Conservation (phyloP, 2,113 vertebrate species). For the Peucedramus taeniatus region DNA sequence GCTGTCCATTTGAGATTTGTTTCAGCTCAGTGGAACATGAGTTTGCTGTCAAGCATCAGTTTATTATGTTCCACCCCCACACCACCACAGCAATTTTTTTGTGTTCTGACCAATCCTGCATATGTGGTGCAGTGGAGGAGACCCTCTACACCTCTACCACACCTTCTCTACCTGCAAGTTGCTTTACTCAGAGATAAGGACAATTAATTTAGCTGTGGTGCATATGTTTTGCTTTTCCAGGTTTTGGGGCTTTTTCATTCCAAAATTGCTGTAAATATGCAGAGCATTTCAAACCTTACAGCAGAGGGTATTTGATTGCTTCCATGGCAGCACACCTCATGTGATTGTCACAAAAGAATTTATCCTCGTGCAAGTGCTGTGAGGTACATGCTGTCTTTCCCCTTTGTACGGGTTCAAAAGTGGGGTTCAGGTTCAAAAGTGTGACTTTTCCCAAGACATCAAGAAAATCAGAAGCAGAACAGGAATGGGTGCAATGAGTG, state of each 20-base stretch:
- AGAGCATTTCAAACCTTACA: neutral
- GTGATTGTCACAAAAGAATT: neutral
- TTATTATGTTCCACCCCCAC: neutral
- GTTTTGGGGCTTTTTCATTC: neutral
- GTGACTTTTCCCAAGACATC: neutral
- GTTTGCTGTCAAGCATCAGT: neutral
- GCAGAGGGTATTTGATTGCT: neutral
- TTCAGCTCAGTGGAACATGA: neutral
- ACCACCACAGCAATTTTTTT: too few relatives aligned
- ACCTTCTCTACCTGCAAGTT: neutral
- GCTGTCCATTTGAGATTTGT: neutral
- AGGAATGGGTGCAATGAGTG: neutral
- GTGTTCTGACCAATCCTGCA: neutral
- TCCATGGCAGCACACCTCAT: neutral
- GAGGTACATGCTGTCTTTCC: neutral
- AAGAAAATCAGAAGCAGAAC: neutral
- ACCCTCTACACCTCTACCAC: neutral
- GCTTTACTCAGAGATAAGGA: neutral
- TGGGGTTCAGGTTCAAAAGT: neutral
- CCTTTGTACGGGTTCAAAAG: neutral
- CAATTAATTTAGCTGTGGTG: neutral
- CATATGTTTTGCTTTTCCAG: neutral
- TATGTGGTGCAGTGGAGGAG: neutral
- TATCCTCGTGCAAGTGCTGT: neutral
- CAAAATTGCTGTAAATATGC: neutral